Evolutionary conservation across 2,888 invertebrate species (phyloP).

Genomic region (Heteropelma amictum): DNA sequence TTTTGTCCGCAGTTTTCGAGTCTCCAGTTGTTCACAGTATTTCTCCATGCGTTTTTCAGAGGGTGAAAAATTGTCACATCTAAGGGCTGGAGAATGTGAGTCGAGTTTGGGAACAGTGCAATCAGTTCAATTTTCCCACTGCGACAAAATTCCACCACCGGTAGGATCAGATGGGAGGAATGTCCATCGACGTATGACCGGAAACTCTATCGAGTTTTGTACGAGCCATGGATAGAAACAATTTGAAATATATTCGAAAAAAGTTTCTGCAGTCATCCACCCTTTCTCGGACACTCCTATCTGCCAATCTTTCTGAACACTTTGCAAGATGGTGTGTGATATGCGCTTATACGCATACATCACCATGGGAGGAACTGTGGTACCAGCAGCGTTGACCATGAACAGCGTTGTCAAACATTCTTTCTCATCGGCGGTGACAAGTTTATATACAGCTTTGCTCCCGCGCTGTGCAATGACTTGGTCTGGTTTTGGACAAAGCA

Average conservation of each 20-base stretch:
- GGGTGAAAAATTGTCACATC: conserved; percentile 70
- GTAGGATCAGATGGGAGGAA: conserved; percentile 69
- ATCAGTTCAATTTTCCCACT: conserved; percentile 68
- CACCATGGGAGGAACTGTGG: conserved; percentile 49
- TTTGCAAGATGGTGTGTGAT: background rate
- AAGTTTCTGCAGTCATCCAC: conserved; percentile 74
- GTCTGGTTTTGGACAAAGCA: conserved; percentile 59
- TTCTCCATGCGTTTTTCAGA: conserved; percentile 66
- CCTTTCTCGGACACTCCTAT: conserved; percentile 56
- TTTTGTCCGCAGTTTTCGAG: conserved; percentile 58
- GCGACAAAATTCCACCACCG: conserved; percentile 70
- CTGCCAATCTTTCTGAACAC: conserved; percentile 2
- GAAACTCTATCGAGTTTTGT: conserved; percentile 64
- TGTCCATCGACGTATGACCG: conserved; percentile 72
- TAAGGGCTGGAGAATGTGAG: conserved; percentile 72
- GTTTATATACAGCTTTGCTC: conserved; percentile 58
- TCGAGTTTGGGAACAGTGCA: conserved; percentile 69
- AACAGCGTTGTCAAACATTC: conserved; percentile 51
- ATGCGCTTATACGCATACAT: conserved; percentile 42
- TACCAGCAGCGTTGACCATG: conserved; percentile 49
- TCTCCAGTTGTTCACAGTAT: conserved; percentile 62
- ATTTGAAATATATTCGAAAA: conserved; percentile 71
- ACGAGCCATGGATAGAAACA: conserved; percentile 70
- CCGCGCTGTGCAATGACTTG: conserved; percentile 57
- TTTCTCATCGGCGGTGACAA: conserved; percentile 56